Conservation (phyloP, 2,888 invertebrate genomes). For the Agrotis exclamationis region DNA sequence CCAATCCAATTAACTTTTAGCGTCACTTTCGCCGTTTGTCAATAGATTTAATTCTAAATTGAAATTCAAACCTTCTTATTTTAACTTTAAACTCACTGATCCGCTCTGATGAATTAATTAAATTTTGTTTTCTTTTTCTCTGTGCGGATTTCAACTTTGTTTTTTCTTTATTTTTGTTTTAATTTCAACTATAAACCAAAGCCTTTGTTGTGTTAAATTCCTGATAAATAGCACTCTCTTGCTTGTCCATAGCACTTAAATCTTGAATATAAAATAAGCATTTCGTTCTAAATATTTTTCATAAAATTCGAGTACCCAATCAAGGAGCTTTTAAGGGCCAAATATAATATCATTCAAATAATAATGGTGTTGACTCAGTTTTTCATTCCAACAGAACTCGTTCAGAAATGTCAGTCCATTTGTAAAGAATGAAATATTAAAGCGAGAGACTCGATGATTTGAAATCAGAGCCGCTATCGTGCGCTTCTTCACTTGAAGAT, state of each 20-base stretch:
- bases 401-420: constrained; percentile 80
- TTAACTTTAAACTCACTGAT: constrained; percentile 36
- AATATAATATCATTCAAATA: constrained; percentile 71
- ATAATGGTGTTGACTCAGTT: constrained; percentile 77
- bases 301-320: constrained; percentile 48
- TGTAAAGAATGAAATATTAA: constrained; percentile 86
- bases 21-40: constrained; percentile 61
- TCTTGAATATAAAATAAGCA: constrained; percentile 42
- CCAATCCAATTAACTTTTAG: constrained; percentile 67
- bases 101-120: constrained; percentile 39
- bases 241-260: constrained; percentile 31
- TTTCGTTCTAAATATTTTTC: constrained; percentile 33
- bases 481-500: constrained; percentile 72
- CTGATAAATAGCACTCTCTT: constrained; percentile 28
- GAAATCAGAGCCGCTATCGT: constrained; percentile 78
- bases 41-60: constrained; percentile 64
- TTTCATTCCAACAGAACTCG: constrained; percentile 77
- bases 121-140: constrained; percentile 24
- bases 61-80: constrained; percentile 56
- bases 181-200: constrained; percentile 2
- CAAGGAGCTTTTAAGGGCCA: constrained; percentile 52
- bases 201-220: constrained; percentile 15
- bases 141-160: neutral
- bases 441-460: constrained; percentile 79
- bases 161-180: constrained; percentile 9